Conservation (phyloP, 1,140 invertebrate genomes). For the Gonioctena quinquepunctata region DNA sequence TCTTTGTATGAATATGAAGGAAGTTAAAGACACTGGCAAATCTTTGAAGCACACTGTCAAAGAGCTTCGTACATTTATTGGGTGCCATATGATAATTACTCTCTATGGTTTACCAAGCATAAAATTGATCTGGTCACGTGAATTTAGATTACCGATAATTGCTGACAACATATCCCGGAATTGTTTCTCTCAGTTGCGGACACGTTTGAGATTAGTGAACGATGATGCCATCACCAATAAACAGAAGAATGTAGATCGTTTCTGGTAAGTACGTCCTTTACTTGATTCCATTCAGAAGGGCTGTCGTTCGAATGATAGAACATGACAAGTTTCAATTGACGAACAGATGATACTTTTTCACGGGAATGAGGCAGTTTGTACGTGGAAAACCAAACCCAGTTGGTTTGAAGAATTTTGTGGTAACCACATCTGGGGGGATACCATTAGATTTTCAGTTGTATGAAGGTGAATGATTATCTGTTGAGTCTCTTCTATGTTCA, state of each 20-base stretch:
- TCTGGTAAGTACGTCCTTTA: neutral
- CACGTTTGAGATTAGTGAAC: neutral
- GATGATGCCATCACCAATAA: neutral
- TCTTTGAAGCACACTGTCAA: neutral
- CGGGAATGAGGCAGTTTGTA: neutral
- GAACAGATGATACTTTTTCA: neutral
- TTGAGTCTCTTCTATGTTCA: neutral
- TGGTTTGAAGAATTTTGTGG: neutral
- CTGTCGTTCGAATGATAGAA: neutral
- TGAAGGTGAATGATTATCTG: neutral
- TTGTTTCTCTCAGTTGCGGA: neutral
- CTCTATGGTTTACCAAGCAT: neutral
- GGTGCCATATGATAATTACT: neutral
- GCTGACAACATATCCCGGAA: neutral
- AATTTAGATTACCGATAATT: neutral
- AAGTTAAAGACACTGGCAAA: neutral
- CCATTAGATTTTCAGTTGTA: neutral
- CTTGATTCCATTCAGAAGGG: neutral
- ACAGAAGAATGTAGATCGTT: neutral
- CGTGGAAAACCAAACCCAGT: neutral
- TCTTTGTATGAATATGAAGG: neutral
- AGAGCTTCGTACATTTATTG: neutral
- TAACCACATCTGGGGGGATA: neutral
- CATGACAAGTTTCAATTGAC: neutral
- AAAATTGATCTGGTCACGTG: neutral